Conservation (phyloP, 2,797 vertebrate genomes). For the Nyctibius grandis region DNA sequence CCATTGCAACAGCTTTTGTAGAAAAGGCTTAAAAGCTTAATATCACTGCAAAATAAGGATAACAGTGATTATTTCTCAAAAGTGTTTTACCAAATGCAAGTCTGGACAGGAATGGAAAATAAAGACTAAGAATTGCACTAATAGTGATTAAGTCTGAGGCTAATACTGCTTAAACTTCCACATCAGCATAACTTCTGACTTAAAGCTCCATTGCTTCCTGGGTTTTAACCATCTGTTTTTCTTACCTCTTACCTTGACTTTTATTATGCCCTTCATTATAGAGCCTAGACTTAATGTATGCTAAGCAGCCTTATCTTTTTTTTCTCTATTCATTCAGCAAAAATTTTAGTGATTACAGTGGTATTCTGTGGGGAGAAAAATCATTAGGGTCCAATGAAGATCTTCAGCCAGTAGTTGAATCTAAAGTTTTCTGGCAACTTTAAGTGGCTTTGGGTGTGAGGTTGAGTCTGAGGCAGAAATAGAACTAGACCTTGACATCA, state of each 20-base stretch:
- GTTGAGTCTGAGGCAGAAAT: neutral
- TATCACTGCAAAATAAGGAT: neutral
- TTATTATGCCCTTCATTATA: neutral
- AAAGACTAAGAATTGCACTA: neutral
- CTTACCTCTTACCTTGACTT: neutral
- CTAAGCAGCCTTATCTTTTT: neutral
- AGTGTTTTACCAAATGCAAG: neutral
- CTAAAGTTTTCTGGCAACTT: neutral
- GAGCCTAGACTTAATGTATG: neutral
- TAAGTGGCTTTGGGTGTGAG: neutral
- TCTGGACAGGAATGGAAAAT: neutral
- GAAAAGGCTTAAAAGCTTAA: neutral
- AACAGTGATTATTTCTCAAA: neutral
- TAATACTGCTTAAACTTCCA: constrained; percentile 16
- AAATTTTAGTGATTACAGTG: neutral
- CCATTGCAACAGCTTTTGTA: neutral
- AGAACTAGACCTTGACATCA: neutral
- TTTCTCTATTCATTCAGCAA: neutral
- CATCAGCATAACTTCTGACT: neutral
- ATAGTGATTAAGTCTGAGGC: neutral
- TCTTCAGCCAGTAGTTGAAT: neutral
- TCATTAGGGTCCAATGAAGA: neutral
- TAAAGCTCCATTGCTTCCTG: neutral
- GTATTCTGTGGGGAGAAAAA: neutral
- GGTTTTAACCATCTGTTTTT: neutral